phyloP scores from a whole-genome alignment of 2,797 vertebrate species.

The Eulemur albifrons region DNA sequence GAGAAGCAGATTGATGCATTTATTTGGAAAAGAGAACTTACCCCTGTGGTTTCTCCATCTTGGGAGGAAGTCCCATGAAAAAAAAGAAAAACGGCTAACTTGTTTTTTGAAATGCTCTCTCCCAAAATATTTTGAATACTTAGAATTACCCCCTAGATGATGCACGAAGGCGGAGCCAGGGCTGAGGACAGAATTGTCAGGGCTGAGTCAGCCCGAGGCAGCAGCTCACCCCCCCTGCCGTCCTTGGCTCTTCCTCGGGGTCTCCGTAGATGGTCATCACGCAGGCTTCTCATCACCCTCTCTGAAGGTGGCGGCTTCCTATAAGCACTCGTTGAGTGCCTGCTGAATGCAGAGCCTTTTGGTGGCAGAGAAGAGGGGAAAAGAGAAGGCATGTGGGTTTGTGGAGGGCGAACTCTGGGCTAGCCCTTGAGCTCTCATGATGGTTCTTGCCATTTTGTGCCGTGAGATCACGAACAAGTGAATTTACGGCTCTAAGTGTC shows the following conservation, averaged over 20 bases:
- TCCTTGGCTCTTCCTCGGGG: background rate
- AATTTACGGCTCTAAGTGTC: background rate
- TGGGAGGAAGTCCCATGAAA: slow-evolving; percentile 79
- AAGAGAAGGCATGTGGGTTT: background rate
- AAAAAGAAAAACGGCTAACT: slow-evolving; percentile 10
- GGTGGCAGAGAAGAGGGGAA: background rate
- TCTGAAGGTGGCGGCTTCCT: background rate
- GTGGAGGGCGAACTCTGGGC: background rate
- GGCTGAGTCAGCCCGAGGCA: background rate
- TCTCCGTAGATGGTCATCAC: background rate
- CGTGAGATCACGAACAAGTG: background rate
- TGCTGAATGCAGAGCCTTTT: background rate
- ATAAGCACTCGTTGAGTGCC: background rate
- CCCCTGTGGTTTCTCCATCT: slow-evolving; percentile 75
- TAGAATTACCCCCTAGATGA: background rate
- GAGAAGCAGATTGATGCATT: slow-evolving; percentile 49
- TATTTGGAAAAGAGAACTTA: slow-evolving; percentile 82
- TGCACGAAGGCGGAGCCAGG: rapidly evolving
- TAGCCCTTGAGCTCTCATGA: background rate
- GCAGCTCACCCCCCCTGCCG: background rate
- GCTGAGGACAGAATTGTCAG: background rate
- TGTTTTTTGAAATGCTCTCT: slow-evolving; percentile 50
- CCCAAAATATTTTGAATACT: slow-evolving; percentile 35
- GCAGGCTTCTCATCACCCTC: rapidly evolving
- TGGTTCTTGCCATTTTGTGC: background rate